Evolutionary conservation across 2,113 vertebrate genomes (phyloP), one percentile per base, ranked within the genome.

Genomic region (Scalopus aquaticus): DNA sequence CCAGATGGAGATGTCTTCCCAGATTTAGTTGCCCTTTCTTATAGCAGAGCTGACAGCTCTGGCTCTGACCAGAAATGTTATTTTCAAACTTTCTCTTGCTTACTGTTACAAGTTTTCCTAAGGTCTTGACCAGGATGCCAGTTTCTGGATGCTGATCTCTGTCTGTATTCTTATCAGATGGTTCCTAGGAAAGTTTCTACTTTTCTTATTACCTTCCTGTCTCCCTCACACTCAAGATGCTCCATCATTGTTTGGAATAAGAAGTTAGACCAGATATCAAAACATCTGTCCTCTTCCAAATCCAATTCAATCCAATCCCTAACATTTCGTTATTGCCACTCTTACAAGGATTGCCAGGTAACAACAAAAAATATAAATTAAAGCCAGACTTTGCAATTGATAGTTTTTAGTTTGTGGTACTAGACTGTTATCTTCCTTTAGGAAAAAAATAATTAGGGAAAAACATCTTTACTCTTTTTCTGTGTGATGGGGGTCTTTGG

Each of bases 1-100:
- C 87, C 65, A 96, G 64, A 95, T 35, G 82, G 58, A 94, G 79
- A 90, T 78, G 77, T 95, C 96, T 96, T 88, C 97, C 86, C 64
- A 89, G 86, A 92, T 72, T 96, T 64, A 93, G 20, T 35, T 79
- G 24, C 67, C 60, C 93, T 96, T 94, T 95, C 70, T 94, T 97
- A 88, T 51, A 35, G 78, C 35, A 30, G 91, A 30, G 15, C 35
- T 83, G 91, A 96, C 69, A 83, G 88, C 11, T 15, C 46, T 89
- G 79, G 30, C 90, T 90, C 35, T 96, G 93, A 95, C 88, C 64
- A 96, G 92, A 94, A 16, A 80, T 62, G 64, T 86, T 90, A 94
- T 98, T 97, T 96, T 95, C 91, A 97, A 98, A 46, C 39, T 32
- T 93, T 69, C 28, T 39, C 79, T 92, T 96, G 88, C 96, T 97